Base-by-base conservation (phyloP, 2,888 invertebrate genomes). In the Drosophila limbata region DNA sequence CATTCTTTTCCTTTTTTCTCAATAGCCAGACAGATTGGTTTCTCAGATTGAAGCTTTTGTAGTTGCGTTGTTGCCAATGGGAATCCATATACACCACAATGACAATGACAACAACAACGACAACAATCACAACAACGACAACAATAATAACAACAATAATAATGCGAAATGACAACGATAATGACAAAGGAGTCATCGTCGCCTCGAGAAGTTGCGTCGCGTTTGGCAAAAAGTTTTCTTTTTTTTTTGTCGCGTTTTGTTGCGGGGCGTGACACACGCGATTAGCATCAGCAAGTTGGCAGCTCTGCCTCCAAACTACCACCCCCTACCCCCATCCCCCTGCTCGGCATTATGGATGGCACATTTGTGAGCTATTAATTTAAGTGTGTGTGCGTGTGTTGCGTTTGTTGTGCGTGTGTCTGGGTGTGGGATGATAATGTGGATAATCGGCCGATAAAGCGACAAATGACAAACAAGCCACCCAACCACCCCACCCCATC, bases 291-390 rank as follows among this genome's bases (percentile, higher is more conserved):
- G 73, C 56, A 82, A 70, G 66, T 72, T 73, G 69, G 55, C 73
- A 62, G 73, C 10, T 15, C 25, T 25, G 25, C 5, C 25, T 25
- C n/a, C 55, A 17, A 40, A 42, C 57, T 44, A 25, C 11, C 60
- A 51, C 17, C 50, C 19, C 3, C 51, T 17, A 11, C 4, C 15
- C 5, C 37, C 9, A 10, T 9, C 5, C 11, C 44, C 33, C 31
- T 4, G 1, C 28, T 61, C 65, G 62, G 55, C 78, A 73, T 80
- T 83, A 83, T 83, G 70, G 68, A 83, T 85, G 70, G 48, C 84
- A 73, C 84, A 84, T 87, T 87, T 81, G 87, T 81, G 79, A 57
- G 87, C 84, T 64, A 87, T 84, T 84, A 81, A 77, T 66, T 81
- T 70, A 73, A 77, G 82, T 70, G 73, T 70, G 67, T 61, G 77